Conservation (phyloP, 2,888 invertebrate species). For the Myathropa florea region DNA sequence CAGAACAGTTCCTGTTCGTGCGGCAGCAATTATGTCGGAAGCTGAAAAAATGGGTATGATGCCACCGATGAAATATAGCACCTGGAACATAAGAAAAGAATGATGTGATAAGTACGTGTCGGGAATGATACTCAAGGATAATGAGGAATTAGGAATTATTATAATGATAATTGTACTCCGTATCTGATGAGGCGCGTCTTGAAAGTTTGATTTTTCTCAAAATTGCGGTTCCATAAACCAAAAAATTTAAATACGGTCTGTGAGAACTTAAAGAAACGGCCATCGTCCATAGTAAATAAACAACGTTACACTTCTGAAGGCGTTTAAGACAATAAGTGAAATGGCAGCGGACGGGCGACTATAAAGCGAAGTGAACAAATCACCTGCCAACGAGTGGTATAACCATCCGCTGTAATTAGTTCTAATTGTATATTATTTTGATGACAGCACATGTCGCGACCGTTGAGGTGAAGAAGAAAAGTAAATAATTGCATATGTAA, state of each 20-base stretch:
- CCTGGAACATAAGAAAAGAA: background rate
- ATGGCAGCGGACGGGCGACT: too few species aligned
- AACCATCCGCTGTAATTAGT: too few species aligned
- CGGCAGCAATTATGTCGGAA: background rate
- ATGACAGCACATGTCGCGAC: too few species aligned
- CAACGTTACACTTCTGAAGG: background rate
- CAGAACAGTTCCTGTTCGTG: background rate
- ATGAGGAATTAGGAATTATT: too few species aligned
- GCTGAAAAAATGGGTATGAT: background rate
- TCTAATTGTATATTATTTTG: too few species aligned
- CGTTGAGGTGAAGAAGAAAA: too few species aligned
- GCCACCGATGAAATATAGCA: background rate
- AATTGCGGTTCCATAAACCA: slow-evolving; percentile 1
- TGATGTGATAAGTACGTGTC: background rate
- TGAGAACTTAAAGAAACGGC: slow-evolving; percentile 3
- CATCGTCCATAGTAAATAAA: background rate
- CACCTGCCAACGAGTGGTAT: too few species aligned
- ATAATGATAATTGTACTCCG: background rate
- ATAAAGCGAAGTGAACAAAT: too few species aligned
- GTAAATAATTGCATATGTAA: too few species aligned
- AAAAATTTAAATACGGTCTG: slow-evolving; percentile 12
- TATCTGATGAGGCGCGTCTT: background rate
- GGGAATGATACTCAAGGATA: too few species aligned
- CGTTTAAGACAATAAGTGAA: too few species aligned
- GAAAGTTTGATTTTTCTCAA: background rate